Base-by-base conservation (phyloP, 37 sponge, comb jelly and placozoan species). In the Cliona cf. orientalis region DNA sequence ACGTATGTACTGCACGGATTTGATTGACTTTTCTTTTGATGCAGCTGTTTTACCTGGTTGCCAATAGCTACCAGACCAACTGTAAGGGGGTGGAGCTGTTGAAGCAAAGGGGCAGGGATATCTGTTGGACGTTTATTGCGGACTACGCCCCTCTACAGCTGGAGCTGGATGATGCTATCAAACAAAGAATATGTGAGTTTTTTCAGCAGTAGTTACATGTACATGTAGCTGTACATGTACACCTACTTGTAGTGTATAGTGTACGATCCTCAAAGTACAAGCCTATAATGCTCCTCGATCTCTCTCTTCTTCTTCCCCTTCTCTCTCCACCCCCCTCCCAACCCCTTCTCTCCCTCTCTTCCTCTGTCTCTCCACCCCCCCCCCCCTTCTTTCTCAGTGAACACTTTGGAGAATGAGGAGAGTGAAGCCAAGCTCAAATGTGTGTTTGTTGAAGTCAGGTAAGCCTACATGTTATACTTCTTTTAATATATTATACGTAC, bases 381-480 rank as follows among this genome's bases (percentile, higher is more conserved):
- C 59, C 32, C 59, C 17, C 57, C 75, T 59, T 38, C 58, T 19
- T 59, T 33, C 56, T 4, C 86, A 86, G 87, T 78, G 68, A 76
- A 63, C 61, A 82, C 78, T 17, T 38, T 91, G 65, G 82, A 86
- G 73, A 42, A 9, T 4, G 87, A 82, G 53, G 87, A 91, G 45
- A 76, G 29, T 28, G 88, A 83, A 43, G 75, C 22, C 36, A 86
- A 83, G 59, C 67, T 91, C 36, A 60, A 58, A 2, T 83, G 80
- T 71, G 84, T 86, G 5, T 87, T 91, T 78, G 87, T 83, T 58
- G 92, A 91, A 44, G 88, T 75, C 4, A 78, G 83, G 89, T 88
- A 60, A 37, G 78, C 23, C n/a, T 19, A 32, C 5, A 49, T 29
- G 5, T 21, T 53, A 56, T 23, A 32, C 2, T 5, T 77, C 36